Evolutionary conservation across 2,888 invertebrate species (phyloP), one percentile per base, ranked within the genome.

Genomic region (Trachelus troglodyta): DNA sequence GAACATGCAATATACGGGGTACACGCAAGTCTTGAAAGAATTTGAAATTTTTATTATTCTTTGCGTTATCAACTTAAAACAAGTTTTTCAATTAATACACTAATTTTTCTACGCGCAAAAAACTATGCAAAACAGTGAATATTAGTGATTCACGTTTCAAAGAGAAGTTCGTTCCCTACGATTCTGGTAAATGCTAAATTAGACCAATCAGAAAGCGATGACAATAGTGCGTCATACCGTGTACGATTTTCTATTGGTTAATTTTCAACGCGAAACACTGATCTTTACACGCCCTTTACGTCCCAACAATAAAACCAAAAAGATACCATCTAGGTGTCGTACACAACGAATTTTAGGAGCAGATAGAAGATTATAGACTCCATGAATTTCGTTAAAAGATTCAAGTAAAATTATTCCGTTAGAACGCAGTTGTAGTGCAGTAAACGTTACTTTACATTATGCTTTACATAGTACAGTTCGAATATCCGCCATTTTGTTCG

Each of bases 101-200:
- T 56, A 56, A 56, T 56, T 23, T 23, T 56, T 23, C 23, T 56
- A 23, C 56, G 56, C 56, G 56, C 9, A 56, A 23, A 56, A 56
- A 56, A 56, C 56, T 56, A 9, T 56, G 23, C 56, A 56, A 56
- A 56, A 56, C 56, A 56, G 6, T 40, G 40, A 40, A 23, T 56
- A 56, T 56, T 56, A 56, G 56, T 56, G 15, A 71, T 71, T 71
- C 71, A 3, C 34, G 71, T 71, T 71, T 71, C 34, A 71, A 71
- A 71, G 31, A 31, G 71, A 56, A 71, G 71, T 34, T 71, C 71
- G 31, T 34, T 71, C 71, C 71, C 71, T 71, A 71, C 23, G 56
- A 56, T 33, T 71, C 34, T 71, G 71, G 71, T 34, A 33, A 31
- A 33, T 9, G 71, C 15, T 31, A 33, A 71, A 71, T 71, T 71